Evolutionary conservation across 2,888 invertebrate species (phyloP), one percentile per base, ranked within the genome.

Genomic region (Platycheirus albimanus): DNA sequence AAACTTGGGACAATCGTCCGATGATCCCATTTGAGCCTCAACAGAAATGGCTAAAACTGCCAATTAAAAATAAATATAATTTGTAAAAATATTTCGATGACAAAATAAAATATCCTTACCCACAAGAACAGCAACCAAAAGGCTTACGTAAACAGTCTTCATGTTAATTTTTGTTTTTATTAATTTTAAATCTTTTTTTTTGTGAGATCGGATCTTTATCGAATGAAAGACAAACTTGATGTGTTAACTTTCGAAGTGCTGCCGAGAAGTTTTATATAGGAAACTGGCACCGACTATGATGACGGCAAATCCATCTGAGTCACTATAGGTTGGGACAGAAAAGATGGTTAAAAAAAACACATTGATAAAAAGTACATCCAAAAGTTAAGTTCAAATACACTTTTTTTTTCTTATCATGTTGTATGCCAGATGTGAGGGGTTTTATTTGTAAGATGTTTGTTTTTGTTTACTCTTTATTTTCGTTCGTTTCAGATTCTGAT

Each of bases 11-110:
- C 84, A 84, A 3, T 77, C 67, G 7, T 33, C 24, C 11, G n/a
- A 10, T n/a, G 56, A 30, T 11, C 49, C 63, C 17, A 56, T 38
- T 15, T 71, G 66, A 3, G 75, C 47, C 5, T 76, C 67, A 4
- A 56, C 71, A 7, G 74, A 45, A 54, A 61, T 43, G 1, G 71
- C 63, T 24, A 63, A 20, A 33, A 58, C 84, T 54, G 63, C n/a
- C n/a, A 24, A 51, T 3, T 1, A 38, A 8, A 20, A 28, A 19
- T n/a, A 24, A 33, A 7, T 47, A n/a, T n/a, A n/a, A n/a, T n/a
- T n/a, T n/a, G n/a, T n/a, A n/a, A n/a, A n/a, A n/a, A n/a, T n/a
- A n/a, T n/a, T n/a, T n/a, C n/a, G n/a, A n/a, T n/a, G n/a, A n/a
- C n/a, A n/a, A n/a, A n/a, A n/a, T n/a, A n/a, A n/a, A 30, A 47